phyloP scores from a whole-genome alignment of 1,140 invertebrate species.

The Littorina saxatilis region DNA sequence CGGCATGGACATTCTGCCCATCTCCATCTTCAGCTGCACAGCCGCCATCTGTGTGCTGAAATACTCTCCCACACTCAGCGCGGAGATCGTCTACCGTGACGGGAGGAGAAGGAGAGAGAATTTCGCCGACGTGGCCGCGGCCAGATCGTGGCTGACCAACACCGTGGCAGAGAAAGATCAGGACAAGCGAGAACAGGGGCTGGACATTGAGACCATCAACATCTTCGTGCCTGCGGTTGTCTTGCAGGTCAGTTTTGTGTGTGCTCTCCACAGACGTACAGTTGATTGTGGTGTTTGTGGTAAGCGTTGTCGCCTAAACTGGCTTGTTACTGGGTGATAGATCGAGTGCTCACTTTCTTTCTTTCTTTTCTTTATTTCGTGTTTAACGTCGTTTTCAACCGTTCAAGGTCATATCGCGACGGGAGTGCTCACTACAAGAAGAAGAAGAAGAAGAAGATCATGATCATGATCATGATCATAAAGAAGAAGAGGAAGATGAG shows the following conservation, averaged over 20 bases:
- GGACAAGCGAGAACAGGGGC: conserved; percentile 42
- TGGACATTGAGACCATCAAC: conserved; percentile 56
- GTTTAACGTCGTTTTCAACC: no score
- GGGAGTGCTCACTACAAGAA: no score
- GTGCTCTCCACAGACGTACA: no score
- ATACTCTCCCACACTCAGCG: conserved; percentile 44
- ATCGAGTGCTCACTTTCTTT: no score
- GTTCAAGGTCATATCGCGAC: no score
- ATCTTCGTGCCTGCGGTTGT: conserved; percentile 55
- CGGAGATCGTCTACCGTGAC: conserved; percentile 46
- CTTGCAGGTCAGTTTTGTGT: conserved; percentile 61
- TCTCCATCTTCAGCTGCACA: conserved; percentile 62
- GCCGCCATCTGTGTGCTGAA: conserved; percentile 62
- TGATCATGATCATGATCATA: no score
- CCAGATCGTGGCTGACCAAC: conserved; percentile 29
- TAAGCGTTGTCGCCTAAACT: no score
- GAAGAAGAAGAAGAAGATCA: no score
- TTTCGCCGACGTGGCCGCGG: conserved; percentile 30
- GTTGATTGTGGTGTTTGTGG: no score
- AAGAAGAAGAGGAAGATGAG: no score
- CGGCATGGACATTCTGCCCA: conserved; percentile 62
- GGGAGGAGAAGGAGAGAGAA: neutral
- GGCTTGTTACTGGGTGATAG: no score
- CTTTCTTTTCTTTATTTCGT: no score
- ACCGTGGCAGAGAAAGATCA: conserved; percentile 48